Evolutionary conservation across 2,113 vertebrate genomes (phyloP).

Genomic region (Spilogale gracilis): DNA sequence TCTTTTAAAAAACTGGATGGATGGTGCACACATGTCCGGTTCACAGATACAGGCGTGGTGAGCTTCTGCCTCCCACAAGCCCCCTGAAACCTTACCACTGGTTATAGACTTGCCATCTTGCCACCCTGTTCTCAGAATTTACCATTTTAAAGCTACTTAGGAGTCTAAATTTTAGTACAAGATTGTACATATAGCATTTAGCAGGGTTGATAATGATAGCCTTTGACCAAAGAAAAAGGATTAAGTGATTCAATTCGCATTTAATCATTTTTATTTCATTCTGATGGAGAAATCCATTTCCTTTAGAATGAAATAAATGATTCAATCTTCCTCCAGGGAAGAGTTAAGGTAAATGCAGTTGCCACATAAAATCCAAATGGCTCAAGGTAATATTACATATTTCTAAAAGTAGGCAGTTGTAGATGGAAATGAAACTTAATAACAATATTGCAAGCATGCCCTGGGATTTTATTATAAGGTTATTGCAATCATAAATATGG

Average conservation of each 20-base stretch:
- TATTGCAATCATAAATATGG: conserved; percentile 69
- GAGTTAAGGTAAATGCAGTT: conserved; percentile 84
- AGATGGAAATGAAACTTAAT: conserved; percentile 73
- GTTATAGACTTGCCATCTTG: background rate
- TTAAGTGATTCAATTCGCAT: conserved; percentile 73
- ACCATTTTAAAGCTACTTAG: background rate
- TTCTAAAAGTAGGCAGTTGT: conserved; percentile 74
- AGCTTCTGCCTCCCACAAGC: background rate
- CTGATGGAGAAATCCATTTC: conserved; percentile 79
- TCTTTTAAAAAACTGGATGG: background rate
- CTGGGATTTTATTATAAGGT: conserved; percentile 74
- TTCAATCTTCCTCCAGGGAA: conserved; percentile 78
- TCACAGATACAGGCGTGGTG: background rate
- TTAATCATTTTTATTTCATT: conserved; percentile 79
- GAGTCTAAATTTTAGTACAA: conserved; percentile 3
- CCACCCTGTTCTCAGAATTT: background rate
- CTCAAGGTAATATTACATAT: conserved; percentile 66
- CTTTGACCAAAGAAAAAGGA: conserved; percentile 75
- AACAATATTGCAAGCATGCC: conserved; percentile 64
- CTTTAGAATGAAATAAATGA: conserved; percentile 79
- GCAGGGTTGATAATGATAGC: conserved; percentile 68
- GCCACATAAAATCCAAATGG: conserved; percentile 75
- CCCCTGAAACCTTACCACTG: background rate
- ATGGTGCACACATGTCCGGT: background rate
- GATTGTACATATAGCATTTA: conserved; percentile 30